Percentiles rank a stretch among this genome's conserved stretches.
phyloP scores from a whole-genome alignment of 2,888 invertebrate genomes.

The Hydroisotoma schaefferi region DNA sequence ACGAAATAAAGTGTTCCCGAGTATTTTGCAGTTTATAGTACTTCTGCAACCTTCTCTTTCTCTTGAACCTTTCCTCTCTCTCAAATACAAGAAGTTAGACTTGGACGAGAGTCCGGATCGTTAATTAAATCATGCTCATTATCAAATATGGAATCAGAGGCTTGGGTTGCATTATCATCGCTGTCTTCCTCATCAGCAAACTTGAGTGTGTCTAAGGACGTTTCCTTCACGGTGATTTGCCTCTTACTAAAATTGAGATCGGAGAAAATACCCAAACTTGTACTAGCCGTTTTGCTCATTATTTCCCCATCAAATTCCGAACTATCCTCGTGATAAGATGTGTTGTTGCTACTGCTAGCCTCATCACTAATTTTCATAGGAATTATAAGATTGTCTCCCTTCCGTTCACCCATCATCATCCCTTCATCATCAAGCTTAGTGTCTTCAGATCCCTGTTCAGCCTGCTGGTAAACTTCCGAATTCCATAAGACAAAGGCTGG shows the following conservation, averaged over 20 bases:
- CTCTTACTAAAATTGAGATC: slow-evolving; percentile 4
- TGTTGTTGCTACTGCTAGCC: not conserved
- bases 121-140: slow-evolving; percentile 16
- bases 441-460: too few species aligned
- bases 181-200: slow-evolving; percentile 46
- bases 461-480: slow-evolving; percentile 36
- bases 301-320: slow-evolving; percentile 8
- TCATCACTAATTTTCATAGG: not conserved
- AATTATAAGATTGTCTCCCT: slow-evolving; percentile 14
- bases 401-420: slow-evolving; percentile 1
- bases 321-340: slow-evolving; percentile 10
- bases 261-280: slow-evolving; percentile 12
- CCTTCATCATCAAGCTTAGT: slow-evolving; percentile 5
- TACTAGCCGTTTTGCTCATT: slow-evolving; percentile 7
- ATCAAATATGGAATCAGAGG: slow-evolving; percentile 24
- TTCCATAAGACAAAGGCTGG: slow-evolving; percentile 50
- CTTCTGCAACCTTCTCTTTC: too few species aligned
- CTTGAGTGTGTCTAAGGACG: slow-evolving; percentile 43
- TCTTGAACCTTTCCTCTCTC: too few species aligned
- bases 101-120: not conserved
- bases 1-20: not conserved
- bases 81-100: slow-evolving; percentile 7
- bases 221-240: slow-evolving; percentile 33
- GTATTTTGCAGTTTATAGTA: not conserved
- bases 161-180: slow-evolving; percentile 22